These are phyloP conservation scores for Fragum whitleyi DNA, from an alignment of 2,888 invertebrate genomes.

Conservation along the genomic window DNA sequence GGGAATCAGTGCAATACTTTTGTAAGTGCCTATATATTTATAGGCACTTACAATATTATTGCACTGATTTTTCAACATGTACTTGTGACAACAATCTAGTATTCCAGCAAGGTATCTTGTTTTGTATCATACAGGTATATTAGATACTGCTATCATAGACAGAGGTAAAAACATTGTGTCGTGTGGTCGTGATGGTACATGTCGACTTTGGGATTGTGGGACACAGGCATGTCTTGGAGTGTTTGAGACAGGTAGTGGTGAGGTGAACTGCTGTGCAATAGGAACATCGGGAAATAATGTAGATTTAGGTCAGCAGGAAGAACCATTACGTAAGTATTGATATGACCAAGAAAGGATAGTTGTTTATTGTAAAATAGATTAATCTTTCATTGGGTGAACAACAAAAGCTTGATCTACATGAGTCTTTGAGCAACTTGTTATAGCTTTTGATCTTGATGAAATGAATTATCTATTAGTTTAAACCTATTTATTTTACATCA, in stretches of 20 bases:
- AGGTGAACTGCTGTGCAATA: constrained; percentile 88
- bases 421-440: no score
- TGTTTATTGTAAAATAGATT: neutral
- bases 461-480: no score
- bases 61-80: no score
- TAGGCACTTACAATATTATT: no score
- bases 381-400: no score
- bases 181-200: constrained; percentile 90
- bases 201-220: constrained; percentile 90
- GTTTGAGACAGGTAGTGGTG: constrained; percentile 86
- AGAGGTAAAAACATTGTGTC: constrained; percentile 90
- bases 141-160: constrained; percentile 89
- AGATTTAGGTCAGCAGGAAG: constrained; percentile 78
- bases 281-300: constrained; percentile 82
- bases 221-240: constrained; percentile 87
- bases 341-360: neutral
- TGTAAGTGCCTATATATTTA: no score
- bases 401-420: no score
- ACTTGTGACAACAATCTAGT: no score
- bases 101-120: no score
- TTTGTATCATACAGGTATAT: constrained; percentile 87
- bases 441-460: no score
- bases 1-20: no score
- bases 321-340: constrained; percentile 79
- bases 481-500: no score